Evolutionary conservation across 2,888 invertebrate genomes (phyloP).

Genomic region (Spilosoma lubricipeda): DNA sequence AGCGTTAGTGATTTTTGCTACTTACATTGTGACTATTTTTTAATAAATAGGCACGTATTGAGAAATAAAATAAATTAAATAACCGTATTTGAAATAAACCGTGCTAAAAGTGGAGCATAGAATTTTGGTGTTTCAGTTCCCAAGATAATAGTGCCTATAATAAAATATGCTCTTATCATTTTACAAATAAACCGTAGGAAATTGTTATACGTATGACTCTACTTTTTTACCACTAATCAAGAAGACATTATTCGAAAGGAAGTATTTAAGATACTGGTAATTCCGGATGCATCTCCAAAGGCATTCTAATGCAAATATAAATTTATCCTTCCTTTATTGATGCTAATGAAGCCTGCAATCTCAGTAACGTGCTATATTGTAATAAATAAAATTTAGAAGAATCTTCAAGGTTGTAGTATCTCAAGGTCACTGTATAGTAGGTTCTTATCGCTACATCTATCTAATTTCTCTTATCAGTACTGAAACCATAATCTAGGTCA

Average conservation of each 20-base stretch:
- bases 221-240: neutral
- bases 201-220: constrained; percentile 15
- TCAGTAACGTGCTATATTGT: neutral
- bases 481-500: constrained; percentile 69
- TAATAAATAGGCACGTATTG: neutral
- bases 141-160: constrained; percentile 41
- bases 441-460: constrained; percentile 76
- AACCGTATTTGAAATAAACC: neutral
- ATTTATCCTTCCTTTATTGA: neutral
- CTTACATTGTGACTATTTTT: neutral
- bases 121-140: constrained; percentile 36
- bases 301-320: neutral
- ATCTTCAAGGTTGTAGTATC: constrained; percentile 66
- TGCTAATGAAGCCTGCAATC: neutral
- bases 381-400: constrained; percentile 11
- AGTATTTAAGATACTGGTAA: neutral
- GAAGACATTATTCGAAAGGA: neutral
- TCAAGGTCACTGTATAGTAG: constrained; percentile 79
- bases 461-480: constrained; percentile 75
- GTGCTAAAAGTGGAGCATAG: constrained; percentile 38
- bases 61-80: neutral
- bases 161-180: constrained; percentile 46
- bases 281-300: neutral
- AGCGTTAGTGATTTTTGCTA: neutral
- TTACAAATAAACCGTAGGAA: constrained; percentile 43